Base-by-base conservation (phyloP, 2,113 vertebrate species). In the Pomatostomus ruficeps region DNA sequence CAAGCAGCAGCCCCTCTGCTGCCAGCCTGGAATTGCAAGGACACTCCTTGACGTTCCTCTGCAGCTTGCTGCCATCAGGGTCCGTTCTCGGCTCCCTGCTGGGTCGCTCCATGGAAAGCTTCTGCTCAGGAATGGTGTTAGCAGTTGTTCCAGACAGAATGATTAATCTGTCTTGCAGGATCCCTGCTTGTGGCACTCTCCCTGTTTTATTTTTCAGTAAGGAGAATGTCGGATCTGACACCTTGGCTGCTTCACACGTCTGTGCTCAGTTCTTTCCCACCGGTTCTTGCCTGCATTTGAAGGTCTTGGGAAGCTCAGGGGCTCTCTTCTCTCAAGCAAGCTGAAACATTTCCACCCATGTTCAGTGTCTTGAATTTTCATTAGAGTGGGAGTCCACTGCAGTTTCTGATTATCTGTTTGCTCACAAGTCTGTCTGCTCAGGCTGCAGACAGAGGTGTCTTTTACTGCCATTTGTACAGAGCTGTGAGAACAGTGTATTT, bases 161-260 rank as follows among this genome's bases (percentile, higher is more conserved):
- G 73, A 89, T 84, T 88, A 76, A 91, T 90, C 62, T 76, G 76
- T 63, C 68, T 77, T 61, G 73, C 65, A 74, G 65, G 73, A 81
- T 33, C 28, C n/a, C 49, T 57, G 40, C 84, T 48, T 42, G 68
- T 23, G 65, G 48, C 8, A 6, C 22, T 66, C 23, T 70, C 35
- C 43, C n/a, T 48, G n/a, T 25, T 67, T 5, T 24, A 78, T 33
- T 87, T 81, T 57, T 38, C 31, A 43, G 6, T 3, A 5, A 86
- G 49, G 36, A 38, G 36, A 45, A 45, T 20, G 17, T 46, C 59
- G 74, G 70, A 36, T 67, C 61, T 91, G 80, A 45, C 24, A n/a
- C 40, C 2, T 1, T 75, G 80, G n/a, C 66, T 92, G 88, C 51
- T 81, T 84, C 52, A 6, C 14, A 2, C 2, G 23, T 29, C 66